Base-by-base conservation (phyloP, 2,797 vertebrate species). In the Pelobates cultripes region DNA sequence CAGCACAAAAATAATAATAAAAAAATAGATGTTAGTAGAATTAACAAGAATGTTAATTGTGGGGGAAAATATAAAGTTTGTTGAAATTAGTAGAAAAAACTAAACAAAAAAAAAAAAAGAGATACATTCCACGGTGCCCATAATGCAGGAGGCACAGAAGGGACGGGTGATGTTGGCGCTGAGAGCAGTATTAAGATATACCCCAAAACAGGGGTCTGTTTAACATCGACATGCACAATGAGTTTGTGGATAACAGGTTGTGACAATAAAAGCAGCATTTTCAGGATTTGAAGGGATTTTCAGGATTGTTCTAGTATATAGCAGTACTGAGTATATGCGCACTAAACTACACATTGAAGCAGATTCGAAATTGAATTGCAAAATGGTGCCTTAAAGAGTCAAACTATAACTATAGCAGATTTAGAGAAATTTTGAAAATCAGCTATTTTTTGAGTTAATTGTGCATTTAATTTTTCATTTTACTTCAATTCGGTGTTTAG, bases 11-110 rank as follows among this genome's bases (percentile, higher is more conserved):
- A 28, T 28, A 28, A 28, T 1, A 28, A 28, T 28, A 28, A 28
- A 28, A 80, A 73, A 66, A 60, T n/a, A 64, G 4, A 4, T 51
- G 45, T 80, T 80, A 74, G 70, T 66, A 47, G 60, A 73, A 60
- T 69, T 45, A 75, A 68, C 43, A 68, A 66, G 17, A 75, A 66
- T 15, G 43, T 78, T 15, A 13, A 4, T 57, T 8, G 10, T 4
- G 10, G 4, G 60, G 8, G 44, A 17, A 63, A 57, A 67, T 17
- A 57, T 61, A 47, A 53, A 68, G 47, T 7, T 8, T 28, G 28
- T 4, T 13, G 61, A 7, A 2, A 66, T 81, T 81, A 81, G 79
- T 70, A 42, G 8, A 14, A 43, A 79, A 79, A 64, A 53, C n/a
- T n/a, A n/a, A n/a, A n/a, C n/a, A 17, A 13, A 51, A 76, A n/a